Conservation (phyloP, 2,797 vertebrate species). For the Phyllotis vaccarum region DNA sequence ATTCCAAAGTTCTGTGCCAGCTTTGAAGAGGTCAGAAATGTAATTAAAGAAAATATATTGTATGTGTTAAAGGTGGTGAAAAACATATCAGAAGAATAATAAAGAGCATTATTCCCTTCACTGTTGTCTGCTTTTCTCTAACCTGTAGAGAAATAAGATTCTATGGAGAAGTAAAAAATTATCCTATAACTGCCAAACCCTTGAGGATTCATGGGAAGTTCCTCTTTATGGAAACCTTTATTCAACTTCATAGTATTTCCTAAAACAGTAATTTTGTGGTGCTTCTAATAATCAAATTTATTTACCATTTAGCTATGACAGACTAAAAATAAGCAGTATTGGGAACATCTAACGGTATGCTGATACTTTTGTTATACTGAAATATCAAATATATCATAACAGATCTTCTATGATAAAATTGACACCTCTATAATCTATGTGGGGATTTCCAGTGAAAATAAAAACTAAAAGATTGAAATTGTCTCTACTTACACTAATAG, state of each 20-base stretch:
- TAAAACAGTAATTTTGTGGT: neutral
- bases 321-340: neutral
- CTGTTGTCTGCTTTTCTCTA: neutral
- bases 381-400: slow-evolving; percentile 48
- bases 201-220: neutral
- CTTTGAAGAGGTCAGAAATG: neutral
- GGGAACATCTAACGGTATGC: neutral
- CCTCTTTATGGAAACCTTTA: neutral
- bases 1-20: neutral
- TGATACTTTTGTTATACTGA: neutral
- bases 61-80: neutral
- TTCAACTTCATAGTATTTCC: neutral
- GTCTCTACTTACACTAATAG: neutral
- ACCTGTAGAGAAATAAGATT: neutral
- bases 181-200: neutral
- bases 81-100: neutral
- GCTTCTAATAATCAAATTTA: neutral
- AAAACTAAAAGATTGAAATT: neutral
- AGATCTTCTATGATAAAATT: neutral
- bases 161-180: neutral
- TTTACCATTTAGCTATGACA: neutral
- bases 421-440: neutral
- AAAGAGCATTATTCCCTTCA: neutral
- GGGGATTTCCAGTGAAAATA: neutral
- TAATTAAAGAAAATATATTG: neutral